Percentiles rank a stretch among this genome's conserved stretches.
Evolutionary conservation across 2,113 vertebrate genomes (phyloP).

Genomic region (Coreoperca whiteheadi): DNA sequence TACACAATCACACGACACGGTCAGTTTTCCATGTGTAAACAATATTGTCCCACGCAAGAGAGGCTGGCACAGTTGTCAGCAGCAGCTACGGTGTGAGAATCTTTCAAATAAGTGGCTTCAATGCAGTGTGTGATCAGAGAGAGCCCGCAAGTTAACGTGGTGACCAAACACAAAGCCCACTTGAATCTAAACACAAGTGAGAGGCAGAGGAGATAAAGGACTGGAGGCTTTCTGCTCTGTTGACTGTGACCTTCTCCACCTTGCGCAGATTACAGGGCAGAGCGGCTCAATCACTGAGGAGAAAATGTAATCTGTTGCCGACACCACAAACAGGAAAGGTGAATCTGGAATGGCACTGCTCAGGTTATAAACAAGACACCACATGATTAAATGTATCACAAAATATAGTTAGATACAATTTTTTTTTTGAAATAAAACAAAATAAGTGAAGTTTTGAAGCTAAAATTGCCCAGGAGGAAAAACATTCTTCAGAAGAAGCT

Average conservation of each 20-base stretch:
- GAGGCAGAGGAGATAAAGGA: slow-evolving; percentile 48
- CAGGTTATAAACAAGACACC: not conserved
- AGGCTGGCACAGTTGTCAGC: too few relatives aligned
- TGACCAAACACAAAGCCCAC: slow-evolving; percentile 25
- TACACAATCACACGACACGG: slow-evolving; percentile 30
- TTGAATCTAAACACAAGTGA: slow-evolving; percentile 29
- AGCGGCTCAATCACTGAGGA: slow-evolving; percentile 29
- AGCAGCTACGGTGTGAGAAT: too few relatives aligned
- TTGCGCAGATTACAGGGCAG: slow-evolving; percentile 63
- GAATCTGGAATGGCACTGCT: slow-evolving; percentile 18
- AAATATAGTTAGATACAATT: not conserved
- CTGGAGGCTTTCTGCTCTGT: slow-evolving; percentile 30
- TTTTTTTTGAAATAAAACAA: too few relatives aligned
- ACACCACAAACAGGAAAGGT: slow-evolving; percentile 27
- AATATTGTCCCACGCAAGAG: slow-evolving; percentile 26
- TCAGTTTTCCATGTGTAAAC: slow-evolving; percentile 53
- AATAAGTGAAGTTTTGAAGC: not conserved
- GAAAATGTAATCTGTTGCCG: slow-evolving; percentile 36
- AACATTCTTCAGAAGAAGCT: not conserved
- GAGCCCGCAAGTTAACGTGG: not conserved
- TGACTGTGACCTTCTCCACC: slow-evolving; percentile 61
- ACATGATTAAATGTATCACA: not conserved
- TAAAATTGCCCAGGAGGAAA: slow-evolving; percentile 1
- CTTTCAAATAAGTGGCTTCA: slow-evolving; percentile 37
- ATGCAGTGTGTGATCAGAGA: slow-evolving; percentile 37